Evolutionary conservation across 2,113 vertebrate species (phyloP).

Genomic region (Lasiurus borealis): DNA sequence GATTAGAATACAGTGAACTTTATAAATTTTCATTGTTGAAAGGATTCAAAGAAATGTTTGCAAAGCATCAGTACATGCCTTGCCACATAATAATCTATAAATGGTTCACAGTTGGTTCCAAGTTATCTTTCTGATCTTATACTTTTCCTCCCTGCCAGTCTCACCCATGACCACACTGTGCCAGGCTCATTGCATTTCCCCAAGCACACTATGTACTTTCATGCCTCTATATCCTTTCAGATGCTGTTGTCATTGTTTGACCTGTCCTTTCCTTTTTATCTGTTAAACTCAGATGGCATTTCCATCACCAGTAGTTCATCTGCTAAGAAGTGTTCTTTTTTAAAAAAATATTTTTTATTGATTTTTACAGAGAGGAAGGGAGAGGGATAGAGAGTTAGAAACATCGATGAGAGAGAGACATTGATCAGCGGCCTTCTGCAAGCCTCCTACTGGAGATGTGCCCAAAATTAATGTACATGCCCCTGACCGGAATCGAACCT

Average conservation of each 20-base stretch:
- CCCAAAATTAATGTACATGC: too few relatives aligned
- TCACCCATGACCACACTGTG: neutral
- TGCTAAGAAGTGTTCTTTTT: neutral
- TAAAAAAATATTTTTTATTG: too few relatives aligned
- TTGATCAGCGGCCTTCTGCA: too few relatives aligned
- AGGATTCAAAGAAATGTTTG: slow-evolving; percentile 17
- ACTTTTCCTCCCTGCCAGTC: neutral
- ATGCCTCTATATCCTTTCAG: neutral
- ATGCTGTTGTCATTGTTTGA: neutral
- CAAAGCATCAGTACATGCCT: neutral
- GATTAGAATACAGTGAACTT: neutral
- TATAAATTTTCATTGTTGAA: neutral
- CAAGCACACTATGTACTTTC: neutral
- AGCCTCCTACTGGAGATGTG: too few relatives aligned
- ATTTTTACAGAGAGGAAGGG: too few relatives aligned
- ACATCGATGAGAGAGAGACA: too few relatives aligned
- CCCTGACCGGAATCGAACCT: too few relatives aligned
- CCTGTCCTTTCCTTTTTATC: neutral
- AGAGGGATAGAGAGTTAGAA: too few relatives aligned
- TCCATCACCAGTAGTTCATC: neutral
- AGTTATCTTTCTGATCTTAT: neutral
- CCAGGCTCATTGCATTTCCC: neutral
- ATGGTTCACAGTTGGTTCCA: neutral
- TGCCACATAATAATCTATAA: neutral
- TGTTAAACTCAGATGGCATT: neutral